phyloP scores from a whole-genome alignment of 2,113 vertebrate species.

The Oncorhynchus mykiss region DNA sequence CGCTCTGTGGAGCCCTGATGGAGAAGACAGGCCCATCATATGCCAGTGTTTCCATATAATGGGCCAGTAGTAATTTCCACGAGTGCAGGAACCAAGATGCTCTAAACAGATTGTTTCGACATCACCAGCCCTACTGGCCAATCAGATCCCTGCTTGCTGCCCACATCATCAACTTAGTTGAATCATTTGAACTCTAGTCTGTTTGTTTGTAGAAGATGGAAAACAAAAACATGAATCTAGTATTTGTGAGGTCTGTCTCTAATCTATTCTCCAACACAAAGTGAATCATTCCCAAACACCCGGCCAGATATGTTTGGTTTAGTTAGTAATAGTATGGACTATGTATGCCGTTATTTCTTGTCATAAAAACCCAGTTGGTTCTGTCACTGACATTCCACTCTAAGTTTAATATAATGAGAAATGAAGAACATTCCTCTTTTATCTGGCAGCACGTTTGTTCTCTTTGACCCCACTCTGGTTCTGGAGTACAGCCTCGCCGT shows the following conservation, averaged over 20 bases:
- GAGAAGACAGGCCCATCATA: too few relatives aligned
- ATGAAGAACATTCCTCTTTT: slow-evolving; percentile 12
- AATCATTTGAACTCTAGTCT: too few relatives aligned
- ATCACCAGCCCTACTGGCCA: background rate
- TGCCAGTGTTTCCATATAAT: background rate
- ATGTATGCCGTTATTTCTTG: background rate
- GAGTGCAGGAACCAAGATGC: background rate
- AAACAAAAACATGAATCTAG: too few relatives aligned
- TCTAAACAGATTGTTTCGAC: background rate
- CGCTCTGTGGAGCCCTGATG: too few relatives aligned
- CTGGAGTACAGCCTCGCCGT: background rate
- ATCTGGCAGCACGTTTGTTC: background rate
- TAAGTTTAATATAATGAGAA: background rate
- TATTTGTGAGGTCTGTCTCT: too few relatives aligned
- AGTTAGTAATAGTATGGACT: background rate
- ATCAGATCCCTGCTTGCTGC: background rate
- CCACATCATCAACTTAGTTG: background rate
- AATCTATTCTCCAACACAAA: too few relatives aligned
- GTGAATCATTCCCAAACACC: too few relatives aligned
- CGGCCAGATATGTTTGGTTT: background rate
- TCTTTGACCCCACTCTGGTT: slow-evolving; percentile 16
- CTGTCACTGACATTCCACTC: background rate
- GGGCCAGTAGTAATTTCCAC: slow-evolving; percentile 6
- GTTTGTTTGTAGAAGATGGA: too few relatives aligned
- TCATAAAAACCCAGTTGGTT: background rate